phyloP scores from a whole-genome alignment of 2,888 invertebrate genomes.

The Smittia aterrima region DNA sequence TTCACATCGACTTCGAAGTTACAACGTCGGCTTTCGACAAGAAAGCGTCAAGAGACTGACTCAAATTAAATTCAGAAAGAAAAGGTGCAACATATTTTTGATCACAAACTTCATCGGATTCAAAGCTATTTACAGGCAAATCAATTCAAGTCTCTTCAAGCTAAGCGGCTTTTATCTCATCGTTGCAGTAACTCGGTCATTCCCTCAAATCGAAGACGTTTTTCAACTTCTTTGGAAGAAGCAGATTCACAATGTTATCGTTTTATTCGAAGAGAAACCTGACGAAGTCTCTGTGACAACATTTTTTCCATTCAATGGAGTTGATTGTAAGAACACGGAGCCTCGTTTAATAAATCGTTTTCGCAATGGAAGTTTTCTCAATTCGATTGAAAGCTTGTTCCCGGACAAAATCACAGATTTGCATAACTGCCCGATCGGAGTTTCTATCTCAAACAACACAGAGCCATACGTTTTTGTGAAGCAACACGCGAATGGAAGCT shows the following conservation, averaged over 20 bases:
- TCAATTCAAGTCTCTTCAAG: neutral
- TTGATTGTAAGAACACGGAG: neutral
- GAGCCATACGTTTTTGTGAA: neutral
- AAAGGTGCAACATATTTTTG: neutral
- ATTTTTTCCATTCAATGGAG: neutral
- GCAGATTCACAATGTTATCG: neutral
- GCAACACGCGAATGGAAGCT: neutral
- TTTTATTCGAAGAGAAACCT: neutral
- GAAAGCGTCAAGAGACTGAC: neutral
- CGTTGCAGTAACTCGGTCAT: no score
- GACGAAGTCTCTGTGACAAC: neutral
- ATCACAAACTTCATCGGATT: neutral
- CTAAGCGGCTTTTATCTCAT: neutral
- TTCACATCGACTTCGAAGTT: no score
- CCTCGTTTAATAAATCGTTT: constrained; percentile 1
- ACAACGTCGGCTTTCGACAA: neutral
- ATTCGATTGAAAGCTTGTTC: neutral
- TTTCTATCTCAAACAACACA: neutral
- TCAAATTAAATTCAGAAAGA: neutral
- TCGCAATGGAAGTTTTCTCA: neutral
- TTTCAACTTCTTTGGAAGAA: neutral
- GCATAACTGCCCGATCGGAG: neutral
- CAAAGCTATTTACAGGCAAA: neutral
- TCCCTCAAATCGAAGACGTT: neutral
- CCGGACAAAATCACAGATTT: neutral